Percentiles rank a stretch among this genome's conserved stretches.
phyloP scores from a whole-genome alignment of 2,113 vertebrate species.

The Typhlomys cinereus region DNA sequence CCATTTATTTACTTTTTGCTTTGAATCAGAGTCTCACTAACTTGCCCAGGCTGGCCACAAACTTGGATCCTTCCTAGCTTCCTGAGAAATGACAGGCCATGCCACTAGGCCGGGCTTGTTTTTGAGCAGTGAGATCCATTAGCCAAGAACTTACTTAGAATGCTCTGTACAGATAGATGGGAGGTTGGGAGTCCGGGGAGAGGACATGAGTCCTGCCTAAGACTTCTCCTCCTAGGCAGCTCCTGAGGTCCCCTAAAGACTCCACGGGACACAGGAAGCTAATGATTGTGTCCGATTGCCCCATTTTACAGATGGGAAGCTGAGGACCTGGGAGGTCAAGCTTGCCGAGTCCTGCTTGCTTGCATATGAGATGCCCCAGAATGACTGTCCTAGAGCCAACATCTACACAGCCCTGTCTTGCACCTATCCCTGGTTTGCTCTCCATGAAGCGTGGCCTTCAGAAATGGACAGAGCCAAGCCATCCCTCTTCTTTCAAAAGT shows the following conservation, averaged over 20 bases:
- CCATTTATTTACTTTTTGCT: too few relatives aligned
- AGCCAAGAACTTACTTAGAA: background rate
- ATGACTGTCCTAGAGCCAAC: background rate
- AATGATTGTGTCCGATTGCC: rapidly evolving
- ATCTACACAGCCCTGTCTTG: background rate
- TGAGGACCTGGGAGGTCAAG: background rate
- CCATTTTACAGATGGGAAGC: background rate
- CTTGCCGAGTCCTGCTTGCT: too few relatives aligned
- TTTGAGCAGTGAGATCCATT: background rate
- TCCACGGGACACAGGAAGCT: background rate
- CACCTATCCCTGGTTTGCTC: too few relatives aligned
- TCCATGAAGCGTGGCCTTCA: background rate
- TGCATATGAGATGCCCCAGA: too few relatives aligned
- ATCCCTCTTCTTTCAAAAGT: too few relatives aligned
- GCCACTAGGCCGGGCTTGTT: background rate
- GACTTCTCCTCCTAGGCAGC: background rate
- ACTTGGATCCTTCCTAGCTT: background rate
- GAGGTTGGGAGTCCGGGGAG: background rate
- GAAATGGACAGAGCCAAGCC: background rate
- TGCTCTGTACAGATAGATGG: background rate
- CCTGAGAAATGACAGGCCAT: background rate
- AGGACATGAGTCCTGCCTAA: background rate
- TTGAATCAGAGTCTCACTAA: background rate
- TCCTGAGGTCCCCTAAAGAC: background rate
- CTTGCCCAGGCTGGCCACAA: background rate